Conservation (phyloP, 2,113 vertebrate genomes). For the Phrynosoma blainvillii region DNA sequence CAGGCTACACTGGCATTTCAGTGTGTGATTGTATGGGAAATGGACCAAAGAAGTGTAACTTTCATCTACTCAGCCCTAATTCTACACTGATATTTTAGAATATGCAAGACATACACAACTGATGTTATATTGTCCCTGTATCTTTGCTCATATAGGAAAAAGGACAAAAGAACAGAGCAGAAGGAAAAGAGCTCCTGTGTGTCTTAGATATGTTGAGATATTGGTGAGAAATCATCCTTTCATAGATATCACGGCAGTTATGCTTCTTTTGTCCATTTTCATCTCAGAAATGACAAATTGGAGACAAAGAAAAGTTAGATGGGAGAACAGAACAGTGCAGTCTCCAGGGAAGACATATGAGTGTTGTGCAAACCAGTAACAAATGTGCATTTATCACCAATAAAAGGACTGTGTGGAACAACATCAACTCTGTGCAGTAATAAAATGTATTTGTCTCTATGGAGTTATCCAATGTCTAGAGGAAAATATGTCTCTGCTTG, state of each 20-base stretch:
- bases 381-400: conserved; percentile 10
- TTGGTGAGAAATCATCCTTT: neutral
- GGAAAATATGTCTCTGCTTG: conserved; percentile 34
- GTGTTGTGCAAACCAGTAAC: conserved; percentile 7
- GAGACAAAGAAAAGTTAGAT: neutral
- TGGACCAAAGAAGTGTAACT: neutral
- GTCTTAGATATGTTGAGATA: neutral
- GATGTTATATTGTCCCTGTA: neutral
- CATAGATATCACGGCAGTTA: neutral
- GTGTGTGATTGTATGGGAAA: neutral
- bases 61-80: neutral
- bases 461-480: neutral
- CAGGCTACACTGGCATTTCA: neutral
- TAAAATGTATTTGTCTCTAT: conserved; percentile 18
- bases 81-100: neutral
- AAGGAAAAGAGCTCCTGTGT: neutral
- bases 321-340: neutral
- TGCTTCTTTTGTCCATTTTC: neutral
- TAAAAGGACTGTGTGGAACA: conserved; percentile 7
- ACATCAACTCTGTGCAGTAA: neutral
- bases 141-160: neutral
- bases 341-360: neutral
- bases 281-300: neutral
- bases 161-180: neutral
- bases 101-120: neutral